Percentiles rank a stretch among this genome's conserved stretches.
phyloP scores from a whole-genome alignment of 2,797 vertebrate genomes.

The Ara ararauna region DNA sequence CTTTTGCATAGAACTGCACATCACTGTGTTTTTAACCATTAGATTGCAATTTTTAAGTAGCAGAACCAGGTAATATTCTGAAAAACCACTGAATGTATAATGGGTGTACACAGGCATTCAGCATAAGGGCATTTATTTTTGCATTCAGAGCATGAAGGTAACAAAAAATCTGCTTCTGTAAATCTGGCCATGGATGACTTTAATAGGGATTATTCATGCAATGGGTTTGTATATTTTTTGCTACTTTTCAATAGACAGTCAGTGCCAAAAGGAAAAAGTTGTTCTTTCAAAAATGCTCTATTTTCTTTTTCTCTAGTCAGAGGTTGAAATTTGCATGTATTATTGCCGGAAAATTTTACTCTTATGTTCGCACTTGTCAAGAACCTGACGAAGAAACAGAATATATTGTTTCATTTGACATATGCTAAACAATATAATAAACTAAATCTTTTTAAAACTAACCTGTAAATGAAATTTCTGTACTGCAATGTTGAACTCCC shows the following conservation, averaged over 20 bases:
- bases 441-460: background rate
- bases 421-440: background rate
- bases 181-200: background rate
- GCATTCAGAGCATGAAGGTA: background rate
- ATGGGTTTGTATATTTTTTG: background rate
- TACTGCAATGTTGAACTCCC: background rate
- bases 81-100: background rate
- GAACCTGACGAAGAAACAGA: background rate
- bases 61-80: background rate
- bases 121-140: background rate
- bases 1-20: background rate
- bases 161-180: background rate
- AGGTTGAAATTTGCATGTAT: slow-evolving; percentile 9
- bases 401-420: background rate
- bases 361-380: background rate
- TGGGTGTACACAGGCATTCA: background rate
- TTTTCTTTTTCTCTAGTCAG: background rate
- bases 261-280: background rate
- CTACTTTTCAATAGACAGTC: background rate
- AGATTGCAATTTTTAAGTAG: background rate
- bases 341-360: background rate
- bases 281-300: background rate
- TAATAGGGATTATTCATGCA: slow-evolving; percentile 10
- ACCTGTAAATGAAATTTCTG: background rate
- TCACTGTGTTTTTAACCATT: background rate